Evolutionary conservation across 2,797 vertebrate species (phyloP), one percentile per base, ranked within the genome.

Genomic region (Hippoglossus hippoglossus): DNA sequence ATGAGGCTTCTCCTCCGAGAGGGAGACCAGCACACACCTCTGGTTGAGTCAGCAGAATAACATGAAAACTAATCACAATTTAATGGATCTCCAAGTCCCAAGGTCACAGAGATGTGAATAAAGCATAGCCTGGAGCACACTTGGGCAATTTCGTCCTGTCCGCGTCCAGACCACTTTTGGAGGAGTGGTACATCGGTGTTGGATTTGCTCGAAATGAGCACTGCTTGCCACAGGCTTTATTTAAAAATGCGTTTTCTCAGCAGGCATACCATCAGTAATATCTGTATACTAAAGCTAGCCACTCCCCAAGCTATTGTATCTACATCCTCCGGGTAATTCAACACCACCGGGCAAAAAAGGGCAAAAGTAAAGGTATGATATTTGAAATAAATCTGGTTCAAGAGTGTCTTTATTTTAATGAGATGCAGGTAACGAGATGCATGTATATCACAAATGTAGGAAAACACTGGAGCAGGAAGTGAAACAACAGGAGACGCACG

Each of bases 41-140:
- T 57, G 47, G 77, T 68, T 55, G 73, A 85, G 85, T 89, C 87
- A 92, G 89, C 91, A 82, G 81, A 89, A 87, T 77, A 85, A 70
- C 74, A 90, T 87, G 76, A 81, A 84, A 91, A 85, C 89, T 84
- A 89, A 89, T 90, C 88, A 87, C 75, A 85, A 73, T 88, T 85
- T 80, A 89, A 85, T 87, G 74, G 75, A 78, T 90, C 74, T 81
- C 57, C 21, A 12, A 78, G 72, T 82, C 65, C 78, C 84, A 85
- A 87, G 87, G 89, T 88, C 85, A 81, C 59, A 10, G 71, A 34
- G 22, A 61, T 62, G 71, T 77, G 80, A 85, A 87, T 73, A 83
- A 89, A 84, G 67, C 66, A 67, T 75, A 66, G 77, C 86, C 82
- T 51, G 59, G 56, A 77, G 84, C 73, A 2, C 36, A 55, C 59